These are phyloP conservation scores for Bombylius discolor DNA, from an alignment of 2,888 invertebrate genomes.

Conservation along the genomic window DNA sequence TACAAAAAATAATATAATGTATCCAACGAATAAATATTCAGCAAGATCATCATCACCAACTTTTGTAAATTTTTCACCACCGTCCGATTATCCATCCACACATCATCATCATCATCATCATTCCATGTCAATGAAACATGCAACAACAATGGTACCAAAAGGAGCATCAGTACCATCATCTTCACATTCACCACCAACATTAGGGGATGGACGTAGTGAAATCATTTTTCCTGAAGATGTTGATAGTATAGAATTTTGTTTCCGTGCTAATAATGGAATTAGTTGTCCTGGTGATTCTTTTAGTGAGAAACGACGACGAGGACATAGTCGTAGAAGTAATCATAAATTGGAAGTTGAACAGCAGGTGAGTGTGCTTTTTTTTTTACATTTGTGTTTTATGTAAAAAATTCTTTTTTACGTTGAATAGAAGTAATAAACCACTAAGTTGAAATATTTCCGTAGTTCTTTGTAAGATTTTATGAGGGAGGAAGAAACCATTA, in stretches of 20 bases:
- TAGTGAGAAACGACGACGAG: constrained; percentile 27
- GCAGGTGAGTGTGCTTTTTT: constrained; percentile 22
- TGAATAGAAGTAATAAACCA: no score
- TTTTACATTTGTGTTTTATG: no score
- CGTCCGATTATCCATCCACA: constrained; percentile 56
- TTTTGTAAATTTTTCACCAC: constrained; percentile 61
- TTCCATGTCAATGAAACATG: constrained; percentile 24
- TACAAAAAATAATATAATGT: constrained; percentile 17
- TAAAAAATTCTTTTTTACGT: no score
- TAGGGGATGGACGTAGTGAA: constrained; percentile 24
- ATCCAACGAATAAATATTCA: constrained; percentile 29
- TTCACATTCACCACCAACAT: constrained; percentile 16
- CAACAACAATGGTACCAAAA: neutral
- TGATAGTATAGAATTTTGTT: constrained; percentile 35
- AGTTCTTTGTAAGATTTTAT: no score
- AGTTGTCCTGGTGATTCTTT: constrained; percentile 26
- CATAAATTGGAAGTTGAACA: constrained; percentile 34
- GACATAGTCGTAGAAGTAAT: constrained; percentile 32
- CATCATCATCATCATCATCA: constrained; percentile 16
- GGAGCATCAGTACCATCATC: constrained; percentile 9
- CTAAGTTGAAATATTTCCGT: no score
- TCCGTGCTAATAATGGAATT: constrained; percentile 27
- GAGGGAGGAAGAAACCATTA: no score
- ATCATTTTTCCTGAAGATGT: constrained; percentile 33
- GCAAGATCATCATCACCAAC: constrained; percentile 34